These are phyloP conservation scores for Lepidonotus clava DNA, from an alignment of 2,888 invertebrate genomes.

Conservation along the genomic window DNA sequence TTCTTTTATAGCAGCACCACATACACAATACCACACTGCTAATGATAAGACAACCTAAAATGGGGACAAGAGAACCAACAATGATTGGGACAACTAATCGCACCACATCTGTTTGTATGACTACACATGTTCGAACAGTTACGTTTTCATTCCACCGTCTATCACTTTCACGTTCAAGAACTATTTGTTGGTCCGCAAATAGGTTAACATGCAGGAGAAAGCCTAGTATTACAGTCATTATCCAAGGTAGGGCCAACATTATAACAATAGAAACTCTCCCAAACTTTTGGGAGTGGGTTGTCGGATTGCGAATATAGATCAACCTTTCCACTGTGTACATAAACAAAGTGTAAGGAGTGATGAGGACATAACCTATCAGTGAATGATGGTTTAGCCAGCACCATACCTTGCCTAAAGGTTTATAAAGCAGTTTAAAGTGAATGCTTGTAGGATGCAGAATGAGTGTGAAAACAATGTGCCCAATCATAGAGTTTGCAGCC, in stretches of 20 bases:
- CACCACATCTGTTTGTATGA: not conserved
- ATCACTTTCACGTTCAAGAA: not conserved
- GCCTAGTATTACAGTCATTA: not conserved
- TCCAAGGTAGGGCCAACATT: not conserved
- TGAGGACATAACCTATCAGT: not conserved
- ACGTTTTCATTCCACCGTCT: not conserved
- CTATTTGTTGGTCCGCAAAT: not conserved
- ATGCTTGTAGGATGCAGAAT: not conserved
- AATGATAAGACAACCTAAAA: not conserved
- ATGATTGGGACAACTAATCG: not conserved
- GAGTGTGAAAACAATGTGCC: not conserved
- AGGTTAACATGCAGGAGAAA: not conserved
- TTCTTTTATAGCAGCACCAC: slow-evolving; percentile 31
- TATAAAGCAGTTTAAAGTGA: not conserved
- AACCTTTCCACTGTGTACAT: not conserved
- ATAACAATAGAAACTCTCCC: not conserved
- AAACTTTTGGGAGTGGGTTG: not conserved
- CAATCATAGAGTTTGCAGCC: slow-evolving; percentile 1
- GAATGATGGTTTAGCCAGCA: not conserved
- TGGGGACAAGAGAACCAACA: not conserved
- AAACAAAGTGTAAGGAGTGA: not conserved
- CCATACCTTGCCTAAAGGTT: not conserved
- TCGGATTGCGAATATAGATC: slow-evolving; percentile 10
- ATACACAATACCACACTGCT: not conserved
- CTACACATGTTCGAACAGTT: not conserved